Evolutionary conservation across 2,797 vertebrate species (phyloP), one percentile per base, ranked within the genome.

Genomic region (Taeniopygia guttata): DNA sequence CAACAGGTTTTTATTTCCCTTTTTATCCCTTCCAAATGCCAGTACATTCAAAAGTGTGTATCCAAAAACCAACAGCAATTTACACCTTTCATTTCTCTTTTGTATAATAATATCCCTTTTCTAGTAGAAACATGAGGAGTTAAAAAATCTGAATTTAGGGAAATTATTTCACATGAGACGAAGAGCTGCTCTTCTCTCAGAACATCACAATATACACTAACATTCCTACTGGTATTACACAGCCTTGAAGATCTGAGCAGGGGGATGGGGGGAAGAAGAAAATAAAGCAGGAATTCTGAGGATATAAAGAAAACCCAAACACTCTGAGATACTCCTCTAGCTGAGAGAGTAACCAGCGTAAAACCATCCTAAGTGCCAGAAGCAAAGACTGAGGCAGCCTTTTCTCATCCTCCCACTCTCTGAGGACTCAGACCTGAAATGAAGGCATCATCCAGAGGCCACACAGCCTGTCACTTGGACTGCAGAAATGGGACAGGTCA

Each of bases 221-320:
- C 56, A 90, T 43, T 51, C 36, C 42, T 40, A 49, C 17, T 77
- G 54, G 23, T 49, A 72, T 67, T 67, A 43, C 11, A 80, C 5
- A 84, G 34, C 23, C 29, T 49, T 56, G 56, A 45, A 60, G 52
- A 67, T 34, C 29, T 54, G 18, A 17, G 75, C 4, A 4, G 2
- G 1, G 25, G 4, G 6, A 1, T 0, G 2, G 22, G 7, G 4
- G 46, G 5, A 11, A 23, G 2, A 55, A 27, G 20, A 67, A 64
- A n/a, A 70, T 63, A 88, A 58, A 23, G 13, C 15, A 76, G 16
- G 55, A 34, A 76, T 79, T 76, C 27, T 48, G 34, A 22, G 15
- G 40, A 8, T 69, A 66, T 16, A 55, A 75, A 76, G 23, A 76
- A 87, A 90, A 22, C 9, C 4, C 34, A 68, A 43, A 76, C 20